phyloP scores from a whole-genome alignment of 2,797 vertebrate species.

The Chaetophractus vellerosus region DNA sequence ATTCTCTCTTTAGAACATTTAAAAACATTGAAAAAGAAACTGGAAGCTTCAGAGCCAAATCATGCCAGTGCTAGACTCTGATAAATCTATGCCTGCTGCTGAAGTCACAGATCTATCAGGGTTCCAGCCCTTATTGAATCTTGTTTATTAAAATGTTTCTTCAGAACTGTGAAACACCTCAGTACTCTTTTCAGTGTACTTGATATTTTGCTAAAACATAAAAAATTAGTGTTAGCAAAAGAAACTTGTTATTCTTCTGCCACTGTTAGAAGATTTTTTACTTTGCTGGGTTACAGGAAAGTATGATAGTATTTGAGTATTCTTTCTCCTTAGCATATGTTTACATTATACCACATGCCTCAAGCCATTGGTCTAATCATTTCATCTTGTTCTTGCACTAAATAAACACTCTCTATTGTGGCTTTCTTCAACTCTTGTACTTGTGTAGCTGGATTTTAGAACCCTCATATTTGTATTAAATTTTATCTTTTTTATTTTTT shows the following conservation, averaged over 20 bases:
- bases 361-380: background rate
- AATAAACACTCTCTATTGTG: background rate
- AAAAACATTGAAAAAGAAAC: background rate
- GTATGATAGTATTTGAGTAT: background rate
- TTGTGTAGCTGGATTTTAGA: conserved; percentile 26
- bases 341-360: background rate
- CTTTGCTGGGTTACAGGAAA: background rate
- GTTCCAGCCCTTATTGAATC: background rate
- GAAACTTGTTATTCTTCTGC: background rate
- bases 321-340: background rate
- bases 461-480: background rate
- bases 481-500: background rate
- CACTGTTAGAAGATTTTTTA: background rate
- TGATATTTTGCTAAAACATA: conserved; percentile 31
- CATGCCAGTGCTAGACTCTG: background rate
- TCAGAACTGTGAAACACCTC: background rate
- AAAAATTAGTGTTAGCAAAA: conserved; percentile 6
- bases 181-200: background rate
- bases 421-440: background rate
- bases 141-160: background rate
- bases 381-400: background rate
- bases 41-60: background rate
- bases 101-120: background rate
- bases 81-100: background rate
- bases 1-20: background rate